A percentile compares a stretch with the other conserved stretches of the same genome.
These are phyloP conservation scores for Podarcis lilfordi DNA, from an alignment of 2,797 vertebrate species.

Conservation along the genomic window DNA sequence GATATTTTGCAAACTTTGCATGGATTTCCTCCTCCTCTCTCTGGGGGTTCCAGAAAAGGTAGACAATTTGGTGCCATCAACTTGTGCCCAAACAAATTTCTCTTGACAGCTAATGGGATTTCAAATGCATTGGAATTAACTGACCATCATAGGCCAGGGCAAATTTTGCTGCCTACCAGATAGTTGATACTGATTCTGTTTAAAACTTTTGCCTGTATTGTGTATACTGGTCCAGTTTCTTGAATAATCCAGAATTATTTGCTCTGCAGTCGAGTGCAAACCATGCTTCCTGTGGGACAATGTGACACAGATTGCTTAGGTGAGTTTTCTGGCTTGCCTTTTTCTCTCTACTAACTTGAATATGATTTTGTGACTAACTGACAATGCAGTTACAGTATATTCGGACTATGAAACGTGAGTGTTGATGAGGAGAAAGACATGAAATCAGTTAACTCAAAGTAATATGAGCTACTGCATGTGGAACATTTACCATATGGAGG, in stretches of 20 bases:
- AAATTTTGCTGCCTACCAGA: not conserved
- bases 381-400: not conserved
- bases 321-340: not conserved
- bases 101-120: not conserved
- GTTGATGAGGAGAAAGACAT: not conserved
- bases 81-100: not conserved
- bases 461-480: not conserved
- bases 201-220: not conserved
- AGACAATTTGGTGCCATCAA: not conserved
- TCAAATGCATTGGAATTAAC: not conserved
- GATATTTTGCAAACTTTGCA: slow-evolving; percentile 65
- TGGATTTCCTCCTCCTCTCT: not conserved
- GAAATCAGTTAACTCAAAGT: not conserved
- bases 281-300: not conserved
- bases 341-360: not conserved
- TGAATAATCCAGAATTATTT: not conserved
- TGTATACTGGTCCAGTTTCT: not conserved
- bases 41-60: not conserved
- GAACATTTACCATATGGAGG: not conserved
- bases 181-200: not conserved
- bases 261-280: not conserved
- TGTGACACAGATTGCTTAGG: not conserved
- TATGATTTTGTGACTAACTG: not conserved
- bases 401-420: not conserved
- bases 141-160: not conserved